Conservation (phyloP, 2,888 invertebrate species). For the Drosophila phalerata region DNA sequence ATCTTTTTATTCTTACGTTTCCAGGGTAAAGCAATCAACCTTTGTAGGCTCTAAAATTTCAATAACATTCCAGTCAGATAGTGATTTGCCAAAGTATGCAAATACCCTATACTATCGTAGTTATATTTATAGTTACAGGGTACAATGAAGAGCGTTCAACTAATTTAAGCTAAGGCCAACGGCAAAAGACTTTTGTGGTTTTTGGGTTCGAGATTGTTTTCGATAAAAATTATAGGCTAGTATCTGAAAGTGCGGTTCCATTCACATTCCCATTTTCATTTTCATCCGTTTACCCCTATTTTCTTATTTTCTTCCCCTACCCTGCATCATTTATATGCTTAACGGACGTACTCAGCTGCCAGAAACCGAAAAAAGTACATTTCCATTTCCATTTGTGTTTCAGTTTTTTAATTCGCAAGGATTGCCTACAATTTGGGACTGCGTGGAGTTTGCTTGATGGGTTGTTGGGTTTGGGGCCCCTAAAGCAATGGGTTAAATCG, state of each 20-base stretch:
- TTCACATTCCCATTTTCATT: background rate
- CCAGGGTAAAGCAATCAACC: too few relatives aligned
- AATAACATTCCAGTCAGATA: too few relatives aligned
- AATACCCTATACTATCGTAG: background rate
- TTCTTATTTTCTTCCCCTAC: background rate
- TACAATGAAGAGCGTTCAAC: slow-evolving; percentile 31
- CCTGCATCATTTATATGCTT: slow-evolving; percentile 53
- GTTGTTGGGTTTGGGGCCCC: slow-evolving; percentile 20
- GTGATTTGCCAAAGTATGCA: too few relatives aligned
- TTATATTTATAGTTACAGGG: slow-evolving; percentile 6
- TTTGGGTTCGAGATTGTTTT: slow-evolving; percentile 59
- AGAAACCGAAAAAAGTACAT: slow-evolving; percentile 3
- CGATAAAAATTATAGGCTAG: slow-evolving; percentile 76
- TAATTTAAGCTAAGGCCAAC: slow-evolving; percentile 61
- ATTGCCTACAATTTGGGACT: slow-evolving; percentile 48
- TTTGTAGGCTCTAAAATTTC: too few relatives aligned
- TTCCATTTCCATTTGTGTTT: slow-evolving; percentile 42
- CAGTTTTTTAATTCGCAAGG: slow-evolving; percentile 50
- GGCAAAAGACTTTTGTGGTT: slow-evolving; percentile 55
- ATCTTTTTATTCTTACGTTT: too few relatives aligned
- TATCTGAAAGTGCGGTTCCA: slow-evolving; percentile 58
- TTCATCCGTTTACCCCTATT: background rate
- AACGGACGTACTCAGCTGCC: slow-evolving; percentile 36
- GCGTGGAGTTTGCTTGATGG: slow-evolving; percentile 14
- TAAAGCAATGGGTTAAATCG: slow-evolving; percentile 77